Percentiles rank a stretch among this genome's conserved stretches.
phyloP scores from a whole-genome alignment of 2,888 invertebrate species.

The Cosmopolites sordidus region DNA sequence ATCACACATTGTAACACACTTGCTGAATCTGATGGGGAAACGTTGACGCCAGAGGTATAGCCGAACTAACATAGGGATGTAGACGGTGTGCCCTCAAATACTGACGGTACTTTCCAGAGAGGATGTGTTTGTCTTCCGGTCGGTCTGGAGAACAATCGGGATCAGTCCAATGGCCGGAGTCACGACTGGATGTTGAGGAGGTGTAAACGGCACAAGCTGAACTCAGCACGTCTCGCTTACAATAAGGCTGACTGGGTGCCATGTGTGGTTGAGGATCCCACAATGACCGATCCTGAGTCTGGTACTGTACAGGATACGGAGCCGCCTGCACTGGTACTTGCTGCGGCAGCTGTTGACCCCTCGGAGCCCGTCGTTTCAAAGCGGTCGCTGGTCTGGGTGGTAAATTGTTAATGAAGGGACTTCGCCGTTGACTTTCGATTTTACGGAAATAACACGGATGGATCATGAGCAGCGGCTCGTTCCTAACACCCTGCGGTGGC shows the following conservation, averaged over 20 bases:
- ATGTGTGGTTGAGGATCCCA: constrained; percentile 45
- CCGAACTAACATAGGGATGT: constrained; percentile 55
- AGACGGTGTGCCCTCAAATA: constrained; percentile 56
- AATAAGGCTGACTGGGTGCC: constrained; percentile 41
- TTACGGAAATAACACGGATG: constrained; percentile 86
- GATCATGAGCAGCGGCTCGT: constrained; percentile 83
- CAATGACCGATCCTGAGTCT: constrained; percentile 34
- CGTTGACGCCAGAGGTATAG: constrained; percentile 49
- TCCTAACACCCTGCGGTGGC: constrained; percentile 77
- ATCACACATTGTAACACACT: constrained; percentile 61
- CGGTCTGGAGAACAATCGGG: constrained; percentile 46
- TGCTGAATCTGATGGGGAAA: constrained; percentile 57
- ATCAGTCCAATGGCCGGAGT: constrained; percentile 46
- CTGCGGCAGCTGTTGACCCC: constrained; percentile 40
- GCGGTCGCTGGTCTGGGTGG: constrained; percentile 48
- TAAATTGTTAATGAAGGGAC: constrained; percentile 80
- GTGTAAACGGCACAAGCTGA: constrained; percentile 35
- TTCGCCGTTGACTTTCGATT: constrained; percentile 77
- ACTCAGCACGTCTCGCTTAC: constrained; percentile 43
- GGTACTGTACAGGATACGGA: constrained; percentile 38
- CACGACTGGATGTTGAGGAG: constrained; percentile 41
- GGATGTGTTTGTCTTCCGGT: constrained; percentile 45
- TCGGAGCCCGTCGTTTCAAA: constrained; percentile 32
- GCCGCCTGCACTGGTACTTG: constrained; percentile 45
- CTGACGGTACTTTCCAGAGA: constrained; percentile 57